Percentiles rank a stretch among this genome's conserved stretches.
phyloP scores from a whole-genome alignment of 2,113 vertebrate species.

The Grus americana region DNA sequence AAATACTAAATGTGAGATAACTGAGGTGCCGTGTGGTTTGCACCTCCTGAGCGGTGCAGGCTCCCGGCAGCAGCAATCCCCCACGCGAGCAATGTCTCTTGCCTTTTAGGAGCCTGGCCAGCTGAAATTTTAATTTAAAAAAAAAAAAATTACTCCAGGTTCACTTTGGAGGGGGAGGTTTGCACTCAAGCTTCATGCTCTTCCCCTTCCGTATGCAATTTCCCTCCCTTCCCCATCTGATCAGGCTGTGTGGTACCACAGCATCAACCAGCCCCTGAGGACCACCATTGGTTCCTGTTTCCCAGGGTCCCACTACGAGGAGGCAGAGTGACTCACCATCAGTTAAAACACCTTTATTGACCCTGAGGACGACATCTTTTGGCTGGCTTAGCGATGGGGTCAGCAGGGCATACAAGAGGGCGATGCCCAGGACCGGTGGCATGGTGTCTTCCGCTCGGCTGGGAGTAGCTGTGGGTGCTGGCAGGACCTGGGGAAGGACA shows the following conservation, averaged over 20 bases:
- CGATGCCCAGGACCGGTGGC: background rate
- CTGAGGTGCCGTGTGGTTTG: background rate
- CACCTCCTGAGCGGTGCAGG: background rate
- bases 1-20: background rate
- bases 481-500: background rate
- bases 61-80: no score
- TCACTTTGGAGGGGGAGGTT: background rate
- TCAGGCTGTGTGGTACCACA: accelerated
- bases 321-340: slow-evolving; percentile 19
- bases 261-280: no score
- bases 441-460: background rate
- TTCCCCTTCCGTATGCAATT: background rate
- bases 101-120: background rate
- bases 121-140: background rate
- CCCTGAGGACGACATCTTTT: slow-evolving; percentile 31
- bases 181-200: background rate
- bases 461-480: background rate
- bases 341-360: slow-evolving; percentile 22
- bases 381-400: background rate
- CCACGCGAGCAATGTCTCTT: background rate
- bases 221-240: background rate
- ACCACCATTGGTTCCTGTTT: accelerated
- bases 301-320: accelerated
- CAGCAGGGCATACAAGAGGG: background rate
- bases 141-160: background rate